Base-by-base conservation (phyloP, 1,140 invertebrate genomes). In the Zophobas morio region DNA sequence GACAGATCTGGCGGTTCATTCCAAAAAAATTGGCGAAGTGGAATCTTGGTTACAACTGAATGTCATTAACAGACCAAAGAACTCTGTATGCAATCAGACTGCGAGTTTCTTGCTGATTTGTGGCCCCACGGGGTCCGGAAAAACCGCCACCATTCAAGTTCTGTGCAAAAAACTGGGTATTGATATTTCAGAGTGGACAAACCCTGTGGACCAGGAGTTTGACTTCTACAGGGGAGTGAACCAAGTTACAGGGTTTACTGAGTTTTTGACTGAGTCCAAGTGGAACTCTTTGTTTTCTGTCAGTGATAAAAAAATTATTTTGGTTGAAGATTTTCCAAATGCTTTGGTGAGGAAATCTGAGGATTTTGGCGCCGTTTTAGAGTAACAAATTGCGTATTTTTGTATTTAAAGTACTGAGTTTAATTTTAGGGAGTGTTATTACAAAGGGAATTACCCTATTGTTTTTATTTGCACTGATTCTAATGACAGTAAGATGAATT, bases 261-360 rank as follows among this genome's bases (percentile, higher is more conserved):
- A 93, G 42, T 94, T 93, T 84, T 83, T 94, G 37, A 86, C 92
- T 71, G 90, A 91, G 82, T 92, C 93, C 1, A 90, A 93, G 76
- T 94, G 92, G 82, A 89, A 87, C 75, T 93, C 92, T 20, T 81
- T 94, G 36, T 86, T 94, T 47, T 70, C 51, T 6, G 70, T 74
- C 36, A 74, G 76, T 42, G 87, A 88, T 77, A 88, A 87, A 47
- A 88, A 88, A 73, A 77, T 94, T 2, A 85, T 93, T 39, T 83
- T 95, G 0, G 89, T 95, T 1, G 93, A 95, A 86, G 93, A 94
- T 85, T 90, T 94, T 84, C 93, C 93, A n/a, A 94, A 94, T 86
- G 86, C 89, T 6, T 90, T 93, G 81, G 71, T 91, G 0, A 89
- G 89, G 73, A 89, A 91, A 77, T 88, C 89, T 35, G 85, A 88